phyloP scores from a whole-genome alignment of 2,113 vertebrate genomes.

The Ibidorhyncha struthersii region DNA sequence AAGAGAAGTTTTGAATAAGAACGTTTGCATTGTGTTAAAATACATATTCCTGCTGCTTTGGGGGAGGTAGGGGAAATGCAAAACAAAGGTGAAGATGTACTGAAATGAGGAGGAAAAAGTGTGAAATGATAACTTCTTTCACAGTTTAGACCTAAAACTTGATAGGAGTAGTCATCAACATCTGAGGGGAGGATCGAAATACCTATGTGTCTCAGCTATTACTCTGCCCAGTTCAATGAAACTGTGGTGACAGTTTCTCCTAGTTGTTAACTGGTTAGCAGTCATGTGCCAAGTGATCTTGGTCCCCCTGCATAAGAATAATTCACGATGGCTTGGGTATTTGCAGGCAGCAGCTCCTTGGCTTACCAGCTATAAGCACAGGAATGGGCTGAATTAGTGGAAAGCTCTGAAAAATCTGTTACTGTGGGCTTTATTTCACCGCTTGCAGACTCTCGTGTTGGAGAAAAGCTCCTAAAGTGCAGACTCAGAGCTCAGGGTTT shows the following conservation, averaged over 20 bases:
- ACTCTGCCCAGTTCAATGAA: neutral
- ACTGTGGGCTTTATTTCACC: neutral
- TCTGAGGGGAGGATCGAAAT: neutral
- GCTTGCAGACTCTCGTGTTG: neutral
- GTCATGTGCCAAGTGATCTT: neutral
- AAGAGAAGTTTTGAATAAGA: neutral
- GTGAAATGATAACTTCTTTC: neutral
- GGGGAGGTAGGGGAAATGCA: neutral
- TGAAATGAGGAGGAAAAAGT: neutral
- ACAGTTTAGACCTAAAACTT: neutral
- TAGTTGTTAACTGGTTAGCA: neutral
- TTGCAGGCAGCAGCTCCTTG: neutral
- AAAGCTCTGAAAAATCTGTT: neutral
- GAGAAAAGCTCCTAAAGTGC: neutral
- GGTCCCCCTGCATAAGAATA: neutral
- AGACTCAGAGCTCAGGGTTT: neutral
- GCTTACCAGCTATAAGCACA: neutral
- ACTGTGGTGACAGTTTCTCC: neutral
- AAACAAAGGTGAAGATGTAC: neutral
- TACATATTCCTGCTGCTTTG: neutral
- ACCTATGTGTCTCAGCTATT: neutral
- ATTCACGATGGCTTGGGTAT: neutral
- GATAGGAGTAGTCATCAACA: neutral
- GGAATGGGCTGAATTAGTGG: neutral
- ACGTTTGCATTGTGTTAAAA: neutral